These are phyloP conservation scores for Drosophila mimetica DNA, from an alignment of 2,888 invertebrate species.

Conservation along the genomic window DNA sequence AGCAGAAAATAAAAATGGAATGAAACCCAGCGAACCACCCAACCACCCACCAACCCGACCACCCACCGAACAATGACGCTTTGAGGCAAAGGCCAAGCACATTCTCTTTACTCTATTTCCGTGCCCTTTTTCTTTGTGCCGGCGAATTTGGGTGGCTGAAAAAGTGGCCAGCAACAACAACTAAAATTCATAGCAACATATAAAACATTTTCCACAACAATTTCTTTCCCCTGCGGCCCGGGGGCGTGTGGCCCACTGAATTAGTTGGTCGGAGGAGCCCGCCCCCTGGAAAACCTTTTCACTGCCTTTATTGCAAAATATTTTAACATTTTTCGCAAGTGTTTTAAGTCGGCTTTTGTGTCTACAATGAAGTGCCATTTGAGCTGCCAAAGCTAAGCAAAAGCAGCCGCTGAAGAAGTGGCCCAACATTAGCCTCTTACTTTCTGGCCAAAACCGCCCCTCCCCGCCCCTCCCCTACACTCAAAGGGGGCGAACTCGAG, in stretches of 20 bases:
- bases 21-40: constrained; percentile 26
- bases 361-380: constrained; percentile 75
- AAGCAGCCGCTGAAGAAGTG: constrained; percentile 31
- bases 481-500: constrained; percentile 22
- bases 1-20: constrained; percentile 23
- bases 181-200: constrained; percentile 76
- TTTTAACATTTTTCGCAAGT: constrained; percentile 80
- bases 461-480: no score
- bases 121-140: constrained; percentile 56
- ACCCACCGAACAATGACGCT: constrained; percentile 55
- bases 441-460: constrained; percentile 15
- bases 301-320: constrained; percentile 74
- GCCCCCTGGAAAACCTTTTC: constrained; percentile 62
- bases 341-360: constrained; percentile 80
- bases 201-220: constrained; percentile 76
- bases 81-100: constrained; percentile 71
- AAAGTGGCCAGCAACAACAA: constrained; percentile 33
- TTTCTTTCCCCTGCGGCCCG: constrained; percentile 48
- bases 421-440: constrained; percentile 53
- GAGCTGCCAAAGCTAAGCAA: constrained; percentile 49
- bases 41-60: constrained; percentile 28
- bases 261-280: constrained; percentile 16
- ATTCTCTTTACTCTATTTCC: constrained; percentile 76
- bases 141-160: constrained; percentile 22
- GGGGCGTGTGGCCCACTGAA: constrained; percentile 33